These are phyloP conservation scores for Thermophis baileyi DNA, from an alignment of 2,113 vertebrate genomes.

Conservation along the genomic window DNA sequence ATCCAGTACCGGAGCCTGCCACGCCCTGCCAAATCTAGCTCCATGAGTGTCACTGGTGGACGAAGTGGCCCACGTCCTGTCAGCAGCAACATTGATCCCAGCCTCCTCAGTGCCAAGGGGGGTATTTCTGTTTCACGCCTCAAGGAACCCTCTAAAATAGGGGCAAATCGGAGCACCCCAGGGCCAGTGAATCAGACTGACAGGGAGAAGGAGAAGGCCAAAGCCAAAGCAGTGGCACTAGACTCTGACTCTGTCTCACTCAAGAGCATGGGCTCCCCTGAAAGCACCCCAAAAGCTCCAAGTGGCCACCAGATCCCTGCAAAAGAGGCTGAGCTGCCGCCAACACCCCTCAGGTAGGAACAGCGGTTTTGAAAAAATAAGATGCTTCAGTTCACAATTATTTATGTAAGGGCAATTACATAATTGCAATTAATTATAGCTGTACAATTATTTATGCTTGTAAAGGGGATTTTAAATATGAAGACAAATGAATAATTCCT, in stretches of 20 bases:
- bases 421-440: background rate
- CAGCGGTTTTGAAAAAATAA: background rate
- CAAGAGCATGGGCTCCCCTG: constrained; percentile 71
- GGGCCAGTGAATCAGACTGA: constrained; percentile 92
- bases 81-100: constrained; percentile 85
- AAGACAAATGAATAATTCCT: fast-evolving
- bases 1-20: constrained; percentile 95
- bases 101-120: constrained; percentile 79
- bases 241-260: constrained; percentile 78
- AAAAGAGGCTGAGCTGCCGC: constrained; percentile 78
- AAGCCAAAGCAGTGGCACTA: constrained; percentile 86
- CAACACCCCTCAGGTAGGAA: constrained; percentile 81
- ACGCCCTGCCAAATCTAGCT: constrained; percentile 91
- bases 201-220: constrained; percentile 91
- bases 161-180: constrained; percentile 64
- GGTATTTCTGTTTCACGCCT: constrained; percentile 66
- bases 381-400: background rate
- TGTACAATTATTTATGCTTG: background rate
- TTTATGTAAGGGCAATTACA: background rate
- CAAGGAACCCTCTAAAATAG: constrained; percentile 81
- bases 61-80: constrained; percentile 75
- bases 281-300: constrained; percentile 76
- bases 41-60: constrained; percentile 83
- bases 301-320: constrained; percentile 70
- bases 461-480: fast-evolving